A percentile compares a stretch with the other conserved stretches of the same genome.
These are phyloP conservation scores for Marronus borbonicus DNA, from an alignment of 2,888 invertebrate species.

Conservation along the genomic window DNA sequence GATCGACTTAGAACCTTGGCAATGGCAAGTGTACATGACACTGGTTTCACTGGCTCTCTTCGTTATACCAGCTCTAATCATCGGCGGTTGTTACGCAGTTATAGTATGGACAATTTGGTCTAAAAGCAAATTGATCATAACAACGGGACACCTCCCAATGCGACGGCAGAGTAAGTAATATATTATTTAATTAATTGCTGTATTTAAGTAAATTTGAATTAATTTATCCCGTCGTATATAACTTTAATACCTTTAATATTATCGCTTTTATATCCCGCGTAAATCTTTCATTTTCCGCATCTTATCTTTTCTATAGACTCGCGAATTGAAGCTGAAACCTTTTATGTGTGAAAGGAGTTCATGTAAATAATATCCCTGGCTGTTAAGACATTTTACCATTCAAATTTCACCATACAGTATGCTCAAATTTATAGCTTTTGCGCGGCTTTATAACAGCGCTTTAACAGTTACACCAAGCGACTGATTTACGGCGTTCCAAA, in stretches of 20 bases:
- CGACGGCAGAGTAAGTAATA: conserved; percentile 61
- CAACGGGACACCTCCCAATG: conserved; percentile 65
- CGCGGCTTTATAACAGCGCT: conserved; percentile 12
- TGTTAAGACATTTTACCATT: not conserved
- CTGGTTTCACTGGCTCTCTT: conserved; percentile 87
- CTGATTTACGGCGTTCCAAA: conserved; percentile 29
- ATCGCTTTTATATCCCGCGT: too few relatives aligned
- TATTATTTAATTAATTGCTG: too few relatives aligned
- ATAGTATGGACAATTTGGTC: conserved; percentile 96
- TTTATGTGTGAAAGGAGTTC: not conserved
- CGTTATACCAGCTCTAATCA: conserved; percentile 89
- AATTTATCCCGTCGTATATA: not conserved
- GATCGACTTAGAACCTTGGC: conserved; percentile 83
- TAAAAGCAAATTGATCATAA: conserved; percentile 79
- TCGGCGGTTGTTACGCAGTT: conserved; percentile 90
- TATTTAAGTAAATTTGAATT: too few relatives aligned
- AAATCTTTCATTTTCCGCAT: too few relatives aligned
- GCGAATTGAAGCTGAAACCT: not conserved
- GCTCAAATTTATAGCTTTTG: conserved; percentile 17
- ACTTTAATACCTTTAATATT: too few relatives aligned
- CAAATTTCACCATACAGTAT: conserved; percentile 11
- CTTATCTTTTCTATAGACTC: too few relatives aligned
- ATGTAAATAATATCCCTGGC: not conserved
- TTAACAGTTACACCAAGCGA: conserved; percentile 10
- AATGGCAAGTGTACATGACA: conserved; percentile 93